Evolutionary conservation across 2,888 invertebrate genomes (phyloP), one percentile per base, ranked within the genome.

Genomic region (Dysmachus trigonus): DNA sequence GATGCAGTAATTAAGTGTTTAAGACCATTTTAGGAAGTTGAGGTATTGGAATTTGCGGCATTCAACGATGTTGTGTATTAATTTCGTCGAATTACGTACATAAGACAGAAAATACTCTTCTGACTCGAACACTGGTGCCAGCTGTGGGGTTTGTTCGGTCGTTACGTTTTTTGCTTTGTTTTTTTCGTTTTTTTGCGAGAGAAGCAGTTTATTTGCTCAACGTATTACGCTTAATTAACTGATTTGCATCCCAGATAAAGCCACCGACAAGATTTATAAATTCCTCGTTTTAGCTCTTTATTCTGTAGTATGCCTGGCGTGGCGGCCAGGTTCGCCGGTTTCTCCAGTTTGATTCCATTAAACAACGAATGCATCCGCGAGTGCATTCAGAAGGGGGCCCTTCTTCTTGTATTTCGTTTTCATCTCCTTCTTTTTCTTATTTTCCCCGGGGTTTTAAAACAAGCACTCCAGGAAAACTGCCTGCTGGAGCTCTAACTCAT

Each of bases 191-290:
- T n/a, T n/a, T n/a, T n/a, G n/a, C n/a, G n/a, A n/a, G n/a, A 31
- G 33, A 31, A 81, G 81, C 47, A 53, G 81, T 86, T 76, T 86
- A 86, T 86, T 86, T 86, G 76, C 74, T 22, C 76, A 76, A 86
- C 83, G 84, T 86, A 86, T 86, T 86, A 86, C 86, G 86, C 85
- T 85, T 87, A 87, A 87, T 87, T 87, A 87, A 87, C 87, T 86
- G 86, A 87, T 87, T 87, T 86, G 87, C 87, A 87, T 87, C 84
- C 53, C 74, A 82, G 86, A 87, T 87, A 86, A 87, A 85, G 35
- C 85, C 47, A 47, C 38, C 51, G 79, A 86, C 86, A 86, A 85
- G 86, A 85, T 79, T 85, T 86, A 85, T 86, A 86, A 85, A 86
- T 86, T 86, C 86, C 35, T 86, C 74, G 35, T 27, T 72, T 71